Conservation (phyloP, 2,888 invertebrate species). For the Pammene fasciana region DNA sequence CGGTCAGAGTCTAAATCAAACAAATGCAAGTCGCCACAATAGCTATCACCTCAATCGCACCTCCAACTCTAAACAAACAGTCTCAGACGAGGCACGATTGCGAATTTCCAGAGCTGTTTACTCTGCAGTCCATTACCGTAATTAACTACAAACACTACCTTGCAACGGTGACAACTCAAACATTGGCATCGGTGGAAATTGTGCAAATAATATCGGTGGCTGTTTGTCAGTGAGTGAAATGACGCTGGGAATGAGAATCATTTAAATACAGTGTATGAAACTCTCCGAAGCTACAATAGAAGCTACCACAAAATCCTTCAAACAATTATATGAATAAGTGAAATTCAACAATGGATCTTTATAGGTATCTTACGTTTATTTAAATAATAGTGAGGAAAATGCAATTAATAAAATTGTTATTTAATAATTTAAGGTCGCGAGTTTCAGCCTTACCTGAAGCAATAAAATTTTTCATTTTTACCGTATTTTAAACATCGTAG, state of each 20-base stretch:
- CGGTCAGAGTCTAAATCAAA: slow-evolving; percentile 16
- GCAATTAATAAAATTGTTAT: too few relatives aligned
- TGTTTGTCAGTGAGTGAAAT: slow-evolving; percentile 44
- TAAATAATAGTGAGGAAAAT: too few relatives aligned
- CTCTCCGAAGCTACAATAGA: too few relatives aligned
- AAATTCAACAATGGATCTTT: too few relatives aligned
- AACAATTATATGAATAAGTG: too few relatives aligned
- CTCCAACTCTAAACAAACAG: slow-evolving; percentile 53
- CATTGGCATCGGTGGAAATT: slow-evolving; percentile 68
- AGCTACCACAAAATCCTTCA: too few relatives aligned
- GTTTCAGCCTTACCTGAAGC: too few relatives aligned
- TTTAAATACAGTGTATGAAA: neutral
- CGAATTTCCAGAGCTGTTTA: slow-evolving; percentile 51
- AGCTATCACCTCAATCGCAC: slow-evolving; percentile 31
- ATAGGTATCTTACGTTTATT: too few relatives aligned
- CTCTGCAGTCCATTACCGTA: slow-evolving; percentile 73
- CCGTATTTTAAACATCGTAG: too few relatives aligned
- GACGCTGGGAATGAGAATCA: slow-evolving; percentile 33
- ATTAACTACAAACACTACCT: slow-evolving; percentile 74
- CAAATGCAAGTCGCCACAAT: slow-evolving; percentile 30
- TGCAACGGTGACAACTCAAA: slow-evolving; percentile 70
- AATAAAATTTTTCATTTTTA: too few relatives aligned
- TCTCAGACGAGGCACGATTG: slow-evolving; percentile 47
- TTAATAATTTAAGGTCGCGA: too few relatives aligned
- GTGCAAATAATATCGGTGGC: slow-evolving; percentile 64